phyloP scores from a whole-genome alignment of 1,140 invertebrate species.

The Calliopsis andreniformis region DNA sequence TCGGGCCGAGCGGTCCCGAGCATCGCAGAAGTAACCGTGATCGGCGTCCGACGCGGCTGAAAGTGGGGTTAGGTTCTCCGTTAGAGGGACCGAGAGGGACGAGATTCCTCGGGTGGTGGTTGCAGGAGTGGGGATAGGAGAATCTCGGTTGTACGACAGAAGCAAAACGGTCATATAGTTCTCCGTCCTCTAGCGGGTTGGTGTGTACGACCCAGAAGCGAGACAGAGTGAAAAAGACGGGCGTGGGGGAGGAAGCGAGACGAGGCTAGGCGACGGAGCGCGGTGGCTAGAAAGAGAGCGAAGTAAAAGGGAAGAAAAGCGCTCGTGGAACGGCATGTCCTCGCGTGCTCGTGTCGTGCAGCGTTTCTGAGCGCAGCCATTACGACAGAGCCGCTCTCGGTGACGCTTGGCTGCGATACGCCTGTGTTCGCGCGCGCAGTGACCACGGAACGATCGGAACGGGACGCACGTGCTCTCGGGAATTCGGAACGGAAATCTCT shows the following conservation, averaged over 20 bases:
- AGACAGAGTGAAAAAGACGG: constrained; percentile 3
- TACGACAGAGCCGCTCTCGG: constrained; percentile 58
- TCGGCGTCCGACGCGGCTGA: constrained; percentile 36
- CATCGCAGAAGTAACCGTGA: neutral
- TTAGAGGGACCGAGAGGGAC: constrained; percentile 45
- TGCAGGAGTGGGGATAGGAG: constrained; percentile 48
- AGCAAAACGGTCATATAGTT: constrained; percentile 44
- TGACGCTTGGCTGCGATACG: constrained; percentile 55
- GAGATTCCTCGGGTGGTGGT: constrained; percentile 42
- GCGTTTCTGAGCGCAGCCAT: constrained; percentile 65
- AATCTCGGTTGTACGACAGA: constrained; percentile 61
- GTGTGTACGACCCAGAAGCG: constrained; percentile 32
- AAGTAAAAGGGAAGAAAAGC: constrained; percentile 56
- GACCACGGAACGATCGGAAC: constrained; percentile 25
- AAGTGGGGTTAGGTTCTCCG: constrained; percentile 40
- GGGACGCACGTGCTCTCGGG: constrained; percentile 37
- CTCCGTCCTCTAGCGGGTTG: constrained; percentile 63
- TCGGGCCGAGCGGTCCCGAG: constrained; percentile 15
- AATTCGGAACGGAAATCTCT: neutral
- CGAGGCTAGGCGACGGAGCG: constrained; percentile 16
- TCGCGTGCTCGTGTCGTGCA: constrained; percentile 66
- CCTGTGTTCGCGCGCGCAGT: constrained; percentile 36
- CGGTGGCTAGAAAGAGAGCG: constrained; percentile 17
- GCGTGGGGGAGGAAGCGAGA: neutral
- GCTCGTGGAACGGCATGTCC: constrained; percentile 59